These are phyloP conservation scores for Adelosebastes latens DNA, from an alignment of 2,797 vertebrate genomes.

Conservation along the genomic window DNA sequence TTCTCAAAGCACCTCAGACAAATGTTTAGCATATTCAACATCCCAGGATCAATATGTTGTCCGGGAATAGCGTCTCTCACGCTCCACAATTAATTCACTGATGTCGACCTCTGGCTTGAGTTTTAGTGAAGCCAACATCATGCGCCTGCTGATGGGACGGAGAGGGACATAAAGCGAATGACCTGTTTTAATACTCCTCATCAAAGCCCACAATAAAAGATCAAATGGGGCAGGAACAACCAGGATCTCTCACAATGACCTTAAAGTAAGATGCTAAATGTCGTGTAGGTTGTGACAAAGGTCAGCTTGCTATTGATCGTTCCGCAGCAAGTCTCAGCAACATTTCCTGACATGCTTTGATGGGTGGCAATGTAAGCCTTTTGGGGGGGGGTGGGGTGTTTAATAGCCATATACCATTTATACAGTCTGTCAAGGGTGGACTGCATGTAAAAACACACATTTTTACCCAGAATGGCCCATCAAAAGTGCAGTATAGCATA, in stretches of 20 bases:
- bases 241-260: constrained; percentile 53
- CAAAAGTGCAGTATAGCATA: background rate
- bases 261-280: constrained; percentile 54
- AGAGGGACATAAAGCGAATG: constrained; percentile 58
- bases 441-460: background rate
- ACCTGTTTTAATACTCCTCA: constrained; percentile 65
- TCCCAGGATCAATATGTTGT: constrained; percentile 74
- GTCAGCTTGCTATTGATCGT: constrained; percentile 60
- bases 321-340: constrained; percentile 31
- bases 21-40: constrained; percentile 80
- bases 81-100: constrained; percentile 73
- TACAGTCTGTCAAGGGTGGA: background rate
- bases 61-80: constrained; percentile 52
- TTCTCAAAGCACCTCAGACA: constrained; percentile 58
- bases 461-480: background rate
- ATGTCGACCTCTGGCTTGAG: constrained; percentile 74
- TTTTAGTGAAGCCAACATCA: constrained; percentile 72
- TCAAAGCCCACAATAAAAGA: constrained; percentile 62
- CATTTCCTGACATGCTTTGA: constrained; percentile 41
- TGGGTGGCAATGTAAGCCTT: background rate
- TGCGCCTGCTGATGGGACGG: constrained; percentile 63
- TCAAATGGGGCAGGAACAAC: constrained; percentile 58
- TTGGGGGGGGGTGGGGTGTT: background rate
- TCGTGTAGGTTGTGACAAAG: constrained; percentile 57
- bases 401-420: background rate